Evolutionary conservation across 2,888 invertebrate genomes (phyloP), one percentile per base, ranked within the genome.

Genomic region (Anoncus sp.): DNA sequence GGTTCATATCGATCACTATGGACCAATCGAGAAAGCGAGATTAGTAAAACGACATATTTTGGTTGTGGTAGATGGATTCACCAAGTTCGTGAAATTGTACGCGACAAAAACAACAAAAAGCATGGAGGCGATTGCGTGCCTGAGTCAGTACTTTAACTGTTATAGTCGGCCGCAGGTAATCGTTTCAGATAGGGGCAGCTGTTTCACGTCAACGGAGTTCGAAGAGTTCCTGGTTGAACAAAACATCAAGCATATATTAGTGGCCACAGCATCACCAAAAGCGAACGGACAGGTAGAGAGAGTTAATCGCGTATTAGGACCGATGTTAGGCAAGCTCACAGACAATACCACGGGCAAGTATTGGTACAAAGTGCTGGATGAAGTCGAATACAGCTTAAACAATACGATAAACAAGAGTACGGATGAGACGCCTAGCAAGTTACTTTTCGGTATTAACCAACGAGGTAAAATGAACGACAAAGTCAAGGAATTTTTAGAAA

Each of bases 361-460:
- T 18, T 85, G 84, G 85, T 71, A 70, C 45, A 60, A 76, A 43
- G 59, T 72, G 0, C 16, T 84, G 1, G 67, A 31, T 0, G 71
- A 80, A 2, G 80, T 81, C 0, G 82, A 85, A 18, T 82, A 59
- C 55, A 78, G 81, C 0, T 65, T 81, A 14, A 85, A 85, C 31
- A 83, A 83, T 35, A 47, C 82, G 3, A 47, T 84, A 14, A 81
- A 77, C 55, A 81, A 84, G 66, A 66, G 84, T 5, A 89, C 87
- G 0, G 82, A 83, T 0, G 81, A 86, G 57, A 83, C 85, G 0
- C 84, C 86, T 0, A 82, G 84, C 43, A 81, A 70, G 35, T 47
- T 86, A 43, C 70, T 88, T 43, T 87, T 87, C 66, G 87, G 87
- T 5, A 60, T 83, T 6, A 38, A 83, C 43, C 87, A 89, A 62